Evolutionary conservation across 2,888 invertebrate genomes (phyloP).

Genomic region (Plagiodera versicolora): DNA sequence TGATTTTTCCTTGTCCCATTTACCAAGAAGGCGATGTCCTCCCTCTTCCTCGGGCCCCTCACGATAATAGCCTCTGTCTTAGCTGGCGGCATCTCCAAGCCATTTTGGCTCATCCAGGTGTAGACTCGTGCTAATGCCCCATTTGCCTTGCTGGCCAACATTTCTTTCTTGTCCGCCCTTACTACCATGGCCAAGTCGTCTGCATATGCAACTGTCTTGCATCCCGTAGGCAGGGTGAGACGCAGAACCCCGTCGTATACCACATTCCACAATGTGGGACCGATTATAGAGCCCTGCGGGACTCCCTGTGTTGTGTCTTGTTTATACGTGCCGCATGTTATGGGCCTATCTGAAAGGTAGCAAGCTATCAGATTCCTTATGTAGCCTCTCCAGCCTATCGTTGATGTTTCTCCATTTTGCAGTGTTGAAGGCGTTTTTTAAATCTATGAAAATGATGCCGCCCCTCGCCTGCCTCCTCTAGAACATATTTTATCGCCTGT

Average conservation of each 20-base stretch:
- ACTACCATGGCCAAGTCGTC: background rate
- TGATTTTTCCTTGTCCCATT: background rate
- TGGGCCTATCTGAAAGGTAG: too few species aligned
- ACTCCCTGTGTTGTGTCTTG: background rate
- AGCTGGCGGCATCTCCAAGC: background rate
- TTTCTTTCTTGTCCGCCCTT: background rate
- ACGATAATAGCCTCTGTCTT: conserved; percentile 18
- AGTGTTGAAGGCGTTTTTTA: too few species aligned
- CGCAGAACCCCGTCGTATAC: background rate
- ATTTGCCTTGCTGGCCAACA: background rate
- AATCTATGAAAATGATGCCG: background rate
- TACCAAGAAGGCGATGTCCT: conserved; percentile 3
- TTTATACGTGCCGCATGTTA: too few species aligned
- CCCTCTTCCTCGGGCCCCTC: conserved; percentile 5
- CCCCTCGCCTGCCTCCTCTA: background rate
- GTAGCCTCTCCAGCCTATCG: too few species aligned
- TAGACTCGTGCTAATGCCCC: background rate
- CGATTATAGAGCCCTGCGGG: background rate
- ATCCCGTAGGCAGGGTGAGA: background rate
- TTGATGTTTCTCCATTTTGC: too few species aligned
- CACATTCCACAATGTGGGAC: too few species aligned
- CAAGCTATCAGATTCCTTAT: too few species aligned
- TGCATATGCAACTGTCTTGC: background rate
- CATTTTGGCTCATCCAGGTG: conserved; percentile 3
- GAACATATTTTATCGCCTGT: background rate